Conservation (phyloP, 1,140 invertebrate genomes). For the Hycleus cichorii region DNA sequence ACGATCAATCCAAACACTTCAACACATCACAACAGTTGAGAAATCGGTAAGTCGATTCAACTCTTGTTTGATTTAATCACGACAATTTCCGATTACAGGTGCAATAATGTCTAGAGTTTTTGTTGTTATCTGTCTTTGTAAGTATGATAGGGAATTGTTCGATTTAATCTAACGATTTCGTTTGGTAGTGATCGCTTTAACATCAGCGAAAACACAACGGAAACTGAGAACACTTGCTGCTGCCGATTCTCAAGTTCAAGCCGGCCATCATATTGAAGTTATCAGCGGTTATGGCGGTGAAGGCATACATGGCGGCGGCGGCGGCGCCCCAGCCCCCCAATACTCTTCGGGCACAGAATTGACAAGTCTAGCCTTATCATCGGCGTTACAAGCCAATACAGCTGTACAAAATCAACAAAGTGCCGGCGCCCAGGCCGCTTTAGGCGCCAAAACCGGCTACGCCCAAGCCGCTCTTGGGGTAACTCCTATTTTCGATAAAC, state of each 20-base stretch:
- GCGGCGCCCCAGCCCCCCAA: background rate
- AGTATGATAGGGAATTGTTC: background rate
- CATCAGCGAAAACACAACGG: background rate
- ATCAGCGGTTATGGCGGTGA: background rate
- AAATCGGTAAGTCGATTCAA: background rate
- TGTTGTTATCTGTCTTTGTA: conserved; percentile 1
- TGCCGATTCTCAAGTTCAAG: conserved; percentile 2
- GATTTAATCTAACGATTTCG: background rate
- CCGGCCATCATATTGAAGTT: background rate
- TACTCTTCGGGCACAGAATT: background rate
- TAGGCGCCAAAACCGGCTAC: background rate
- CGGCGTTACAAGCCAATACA: background rate
- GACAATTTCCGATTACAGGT: background rate
- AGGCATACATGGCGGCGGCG: background rate
- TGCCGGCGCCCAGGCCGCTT: conserved; percentile 4
- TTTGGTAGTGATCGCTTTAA: background rate
- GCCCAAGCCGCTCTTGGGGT: conserved; percentile 1
- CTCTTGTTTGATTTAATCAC: no score
- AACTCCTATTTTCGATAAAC: no score
- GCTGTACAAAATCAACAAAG: conserved; percentile 1
- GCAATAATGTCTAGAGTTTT: conserved; percentile 14
- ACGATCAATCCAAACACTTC: background rate
- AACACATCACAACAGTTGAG: background rate
- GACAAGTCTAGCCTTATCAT: background rate
- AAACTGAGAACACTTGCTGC: conserved; percentile 5